These are phyloP conservation scores for Thaumetopoea pityocampa DNA, from an alignment of 1,140 invertebrate species.

Conservation along the genomic window DNA sequence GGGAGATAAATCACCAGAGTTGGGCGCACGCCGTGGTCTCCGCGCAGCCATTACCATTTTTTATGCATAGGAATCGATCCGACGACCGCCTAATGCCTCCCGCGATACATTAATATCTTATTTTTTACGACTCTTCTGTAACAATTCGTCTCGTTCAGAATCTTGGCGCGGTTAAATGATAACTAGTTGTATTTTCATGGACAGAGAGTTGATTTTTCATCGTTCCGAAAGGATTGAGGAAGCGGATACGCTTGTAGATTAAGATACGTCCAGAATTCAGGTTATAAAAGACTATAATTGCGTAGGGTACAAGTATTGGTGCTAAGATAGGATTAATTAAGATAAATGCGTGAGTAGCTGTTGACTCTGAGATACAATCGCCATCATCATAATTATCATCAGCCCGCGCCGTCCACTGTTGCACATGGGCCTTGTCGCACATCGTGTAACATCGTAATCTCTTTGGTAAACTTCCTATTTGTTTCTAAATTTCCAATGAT, in stretches of 20 bases:
- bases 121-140: slow-evolving; percentile 75
- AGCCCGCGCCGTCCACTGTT: too few species aligned
- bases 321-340: slow-evolving; percentile 13
- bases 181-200: slow-evolving; percentile 3
- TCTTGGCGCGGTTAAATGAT: slow-evolving; percentile 19
- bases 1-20: slow-evolving; percentile 61
- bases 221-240: background rate
- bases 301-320: slow-evolving; percentile 15
- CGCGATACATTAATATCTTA: slow-evolving; percentile 76
- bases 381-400: too few species aligned
- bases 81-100: slow-evolving; percentile 70
- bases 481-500: too few species aligned
- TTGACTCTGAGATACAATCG: too few species aligned
- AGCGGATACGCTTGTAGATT: slow-evolving; percentile 8
- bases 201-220: slow-evolving; percentile 18
- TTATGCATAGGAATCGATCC: slow-evolving; percentile 76
- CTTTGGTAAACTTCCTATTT: too few species aligned
- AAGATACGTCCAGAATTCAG: slow-evolving; percentile 17
- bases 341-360: slow-evolving; percentile 1
- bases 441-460: too few species aligned
- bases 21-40: slow-evolving; percentile 53
- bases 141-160: slow-evolving; percentile 53
- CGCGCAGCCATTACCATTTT: slow-evolving; percentile 70
- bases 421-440: too few species aligned
- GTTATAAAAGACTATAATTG: slow-evolving; percentile 17